Evolutionary conservation across 1,140 invertebrate genomes (phyloP).

Genomic region (Paracyclopina nana): DNA sequence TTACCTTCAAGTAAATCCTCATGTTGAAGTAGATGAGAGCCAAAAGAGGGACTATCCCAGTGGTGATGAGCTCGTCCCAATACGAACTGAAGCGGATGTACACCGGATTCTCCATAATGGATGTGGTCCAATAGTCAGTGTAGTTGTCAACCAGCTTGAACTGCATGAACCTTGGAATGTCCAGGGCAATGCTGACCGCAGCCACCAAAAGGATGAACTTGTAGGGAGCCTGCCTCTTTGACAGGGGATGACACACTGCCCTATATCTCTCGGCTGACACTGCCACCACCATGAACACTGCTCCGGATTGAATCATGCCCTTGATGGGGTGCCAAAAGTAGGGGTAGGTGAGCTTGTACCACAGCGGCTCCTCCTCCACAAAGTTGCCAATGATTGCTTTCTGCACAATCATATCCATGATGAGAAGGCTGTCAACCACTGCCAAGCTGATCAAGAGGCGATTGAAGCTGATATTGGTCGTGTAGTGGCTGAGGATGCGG

Average conservation of each 20-base stretch:
- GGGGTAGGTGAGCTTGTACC: constrained; percentile 6
- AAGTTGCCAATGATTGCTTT: constrained; percentile 7
- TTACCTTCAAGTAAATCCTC: background rate
- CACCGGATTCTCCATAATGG: constrained; percentile 5
- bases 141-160: constrained; percentile 1
- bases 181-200: background rate
- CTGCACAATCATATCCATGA: constrained; percentile 11
- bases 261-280: constrained; percentile 11
- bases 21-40: constrained; percentile 12
- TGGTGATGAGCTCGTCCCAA: constrained; percentile 12
- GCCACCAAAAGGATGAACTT: constrained; percentile 7
- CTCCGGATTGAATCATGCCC: constrained; percentile 4
- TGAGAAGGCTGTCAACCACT: background rate
- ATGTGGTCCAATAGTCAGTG: constrained; percentile 10
- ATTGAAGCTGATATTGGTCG: no score
- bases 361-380: constrained; percentile 3
- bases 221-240: constrained; percentile 6
- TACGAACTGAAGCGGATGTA: constrained; percentile 11
- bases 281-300: constrained; percentile 9
- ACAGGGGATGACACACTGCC: constrained; percentile 11
- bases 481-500: no score
- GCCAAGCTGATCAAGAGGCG: background rate
- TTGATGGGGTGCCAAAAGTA: constrained; percentile 10
- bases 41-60: constrained; percentile 6
- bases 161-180: constrained; percentile 10